Evolutionary conservation across 2,113 vertebrate species (phyloP).

Genomic region (Pterocles orientalis): DNA sequence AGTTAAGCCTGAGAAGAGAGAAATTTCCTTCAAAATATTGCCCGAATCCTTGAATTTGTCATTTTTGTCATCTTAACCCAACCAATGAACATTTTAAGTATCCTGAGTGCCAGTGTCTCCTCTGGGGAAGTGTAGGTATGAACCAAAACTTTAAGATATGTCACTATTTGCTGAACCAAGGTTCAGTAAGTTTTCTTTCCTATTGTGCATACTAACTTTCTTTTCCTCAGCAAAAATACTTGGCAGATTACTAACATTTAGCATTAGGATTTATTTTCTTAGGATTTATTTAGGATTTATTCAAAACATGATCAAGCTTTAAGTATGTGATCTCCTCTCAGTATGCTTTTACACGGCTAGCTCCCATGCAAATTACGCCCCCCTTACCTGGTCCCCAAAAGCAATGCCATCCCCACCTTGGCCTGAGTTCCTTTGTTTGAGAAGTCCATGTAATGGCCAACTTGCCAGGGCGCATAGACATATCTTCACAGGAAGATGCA

Average conservation of each 20-base stretch:
- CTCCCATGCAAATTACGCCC: background rate
- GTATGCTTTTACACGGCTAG: background rate
- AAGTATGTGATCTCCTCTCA: background rate
- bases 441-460: background rate
- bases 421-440: background rate
- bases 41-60: background rate
- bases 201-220: background rate
- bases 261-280: too few relatives aligned
- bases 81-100: background rate
- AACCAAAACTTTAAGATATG: background rate
- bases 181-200: background rate
- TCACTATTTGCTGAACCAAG: background rate
- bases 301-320: background rate
- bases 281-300: background rate
- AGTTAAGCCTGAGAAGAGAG: background rate
- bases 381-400: background rate
- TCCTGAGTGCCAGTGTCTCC: background rate
- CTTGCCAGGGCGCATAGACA: background rate
- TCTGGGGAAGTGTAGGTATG: background rate
- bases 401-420: accelerated
- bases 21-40: background rate
- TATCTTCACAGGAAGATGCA: background rate
- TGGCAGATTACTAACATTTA: background rate
- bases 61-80: background rate
- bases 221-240: background rate